Percentiles rank a stretch among this genome's conserved stretches.
Conservation (phyloP, 1,140 invertebrate species). For the Euschistus heros region DNA sequence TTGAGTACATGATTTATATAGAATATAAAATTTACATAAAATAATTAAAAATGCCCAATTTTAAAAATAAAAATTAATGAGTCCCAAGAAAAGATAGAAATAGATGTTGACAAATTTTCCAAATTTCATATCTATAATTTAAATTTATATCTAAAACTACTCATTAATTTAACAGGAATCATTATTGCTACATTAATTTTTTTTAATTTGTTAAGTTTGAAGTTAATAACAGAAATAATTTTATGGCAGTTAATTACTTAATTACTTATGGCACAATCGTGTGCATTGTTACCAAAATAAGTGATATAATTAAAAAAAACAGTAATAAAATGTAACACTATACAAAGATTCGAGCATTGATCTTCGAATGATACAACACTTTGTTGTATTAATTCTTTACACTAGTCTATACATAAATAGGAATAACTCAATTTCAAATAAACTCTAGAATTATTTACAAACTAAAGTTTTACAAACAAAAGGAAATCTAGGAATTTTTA, state of each 20-base stretch:
- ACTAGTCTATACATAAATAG: too few species aligned
- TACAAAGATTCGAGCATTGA: background rate
- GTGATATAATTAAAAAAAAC: background rate
- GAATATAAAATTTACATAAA: too few species aligned
- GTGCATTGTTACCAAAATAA: background rate
- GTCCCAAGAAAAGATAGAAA: too few species aligned
- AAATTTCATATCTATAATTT: background rate
- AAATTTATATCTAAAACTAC: background rate
- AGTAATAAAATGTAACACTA: background rate
- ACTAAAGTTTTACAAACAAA: too few species aligned
- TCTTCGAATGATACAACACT: background rate
- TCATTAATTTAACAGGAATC: conserved; percentile 3
- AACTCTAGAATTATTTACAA: too few species aligned
- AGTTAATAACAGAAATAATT: background rate
- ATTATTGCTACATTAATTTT: background rate
- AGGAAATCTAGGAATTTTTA: too few species aligned
- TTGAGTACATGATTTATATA: too few species aligned
- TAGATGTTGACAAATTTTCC: too few species aligned
- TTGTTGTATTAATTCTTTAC: background rate
- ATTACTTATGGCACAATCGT: background rate
- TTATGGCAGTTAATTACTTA: background rate
- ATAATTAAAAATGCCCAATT: too few species aligned
- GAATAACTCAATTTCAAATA: too few species aligned
- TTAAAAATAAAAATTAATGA: too few species aligned
- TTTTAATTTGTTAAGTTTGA: background rate